A percentile compares a stretch with the other conserved stretches of the same genome.
Conservation (phyloP, 2,113 vertebrate genomes). For the Semicossyphus pulcher region DNA sequence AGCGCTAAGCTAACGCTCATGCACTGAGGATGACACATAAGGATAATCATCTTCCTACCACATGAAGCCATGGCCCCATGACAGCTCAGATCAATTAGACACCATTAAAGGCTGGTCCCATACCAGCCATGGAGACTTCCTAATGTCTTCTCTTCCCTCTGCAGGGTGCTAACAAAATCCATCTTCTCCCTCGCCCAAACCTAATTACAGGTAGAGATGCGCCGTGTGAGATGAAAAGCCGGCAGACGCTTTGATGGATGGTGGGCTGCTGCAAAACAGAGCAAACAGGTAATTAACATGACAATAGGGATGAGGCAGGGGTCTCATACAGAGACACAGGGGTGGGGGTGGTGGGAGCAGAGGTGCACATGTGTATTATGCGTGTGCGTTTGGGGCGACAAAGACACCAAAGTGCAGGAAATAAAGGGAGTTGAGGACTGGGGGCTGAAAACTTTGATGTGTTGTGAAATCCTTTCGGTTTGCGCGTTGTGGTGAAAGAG, state of each 20-base stretch:
- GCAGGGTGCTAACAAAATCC: slow-evolving; percentile 55
- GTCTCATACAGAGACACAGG: slow-evolving; percentile 72
- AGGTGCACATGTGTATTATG: slow-evolving; percentile 47
- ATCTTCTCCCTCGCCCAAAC: slow-evolving; percentile 59
- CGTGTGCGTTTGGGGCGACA: slow-evolving; percentile 5
- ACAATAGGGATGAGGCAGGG: slow-evolving; percentile 72
- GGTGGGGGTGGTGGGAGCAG: slow-evolving; percentile 28
- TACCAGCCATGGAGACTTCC: slow-evolving; percentile 69
- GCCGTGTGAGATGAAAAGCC: slow-evolving; percentile 67
- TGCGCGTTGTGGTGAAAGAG: slow-evolving; percentile 8
- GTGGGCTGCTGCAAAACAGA: slow-evolving; percentile 69
- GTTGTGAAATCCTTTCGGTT: slow-evolving; percentile 41
- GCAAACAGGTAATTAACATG: slow-evolving; percentile 75
- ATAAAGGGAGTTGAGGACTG: slow-evolving; percentile 31
- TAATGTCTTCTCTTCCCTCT: slow-evolving; percentile 66
- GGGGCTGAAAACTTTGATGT: slow-evolving; percentile 64
- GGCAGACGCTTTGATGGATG: slow-evolving; percentile 70
- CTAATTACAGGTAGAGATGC: slow-evolving; percentile 80
- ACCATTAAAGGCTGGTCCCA: slow-evolving; percentile 72
- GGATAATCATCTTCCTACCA: slow-evolving; percentile 64
- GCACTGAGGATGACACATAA: slow-evolving; percentile 44
- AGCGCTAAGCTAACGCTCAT: slow-evolving; percentile 33
- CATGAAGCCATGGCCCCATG: slow-evolving; percentile 60
- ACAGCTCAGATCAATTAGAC: slow-evolving; percentile 79
- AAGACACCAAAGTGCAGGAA: slow-evolving; percentile 50